Evolutionary conservation across 2,888 invertebrate species (phyloP), one percentile per base, ranked within the genome.

Genomic region (Drosophila parthenogenetica): DNA sequence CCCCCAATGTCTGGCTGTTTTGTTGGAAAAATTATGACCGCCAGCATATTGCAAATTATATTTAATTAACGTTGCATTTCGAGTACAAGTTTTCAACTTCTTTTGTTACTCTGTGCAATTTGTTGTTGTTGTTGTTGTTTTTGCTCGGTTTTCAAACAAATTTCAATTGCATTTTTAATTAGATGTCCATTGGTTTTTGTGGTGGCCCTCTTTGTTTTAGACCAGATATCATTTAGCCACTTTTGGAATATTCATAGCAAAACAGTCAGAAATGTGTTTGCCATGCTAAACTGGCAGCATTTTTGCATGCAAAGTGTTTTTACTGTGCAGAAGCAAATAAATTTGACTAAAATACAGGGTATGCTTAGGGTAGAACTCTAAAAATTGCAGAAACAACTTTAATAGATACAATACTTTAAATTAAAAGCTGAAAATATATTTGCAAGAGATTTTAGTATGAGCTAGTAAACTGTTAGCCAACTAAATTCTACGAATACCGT

Each of bases 1-100:
- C 25, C 40, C 29, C 39, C 54, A 37, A 46, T 35, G 63, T 62
- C 68, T 58, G 66, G 42, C 74, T 58, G 75, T 84, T 82, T 29
- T 77, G 79, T 67, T 67, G 69, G 73, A 83, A 85, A 55, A 55
- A 89, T 81, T 90, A 86, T 90, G 87, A 79, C 90, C 85, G 81
- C 77, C 73, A 85, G 90, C 87, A 75, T 84, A 90, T 89, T 89
- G 90, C 89, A 87, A 87, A 87, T 87, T 89, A 90, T 87, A 90
- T 89, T 87, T 87, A 86, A 86, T 86, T 86, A 86, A 87, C 79
- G 73, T 90, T 87, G 79, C 81, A 86, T 86, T 86, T 74, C 58
- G 79, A 70, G 83, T 71, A 87, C 69, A 89, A 81, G 60, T 51
- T 74, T 64, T 62, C 39, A 48, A 73, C 74, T 63, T 79, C 61